Evolutionary conservation across 2,113 vertebrate genomes (phyloP).

Genomic region (Scytalopus superciliaris): DNA sequence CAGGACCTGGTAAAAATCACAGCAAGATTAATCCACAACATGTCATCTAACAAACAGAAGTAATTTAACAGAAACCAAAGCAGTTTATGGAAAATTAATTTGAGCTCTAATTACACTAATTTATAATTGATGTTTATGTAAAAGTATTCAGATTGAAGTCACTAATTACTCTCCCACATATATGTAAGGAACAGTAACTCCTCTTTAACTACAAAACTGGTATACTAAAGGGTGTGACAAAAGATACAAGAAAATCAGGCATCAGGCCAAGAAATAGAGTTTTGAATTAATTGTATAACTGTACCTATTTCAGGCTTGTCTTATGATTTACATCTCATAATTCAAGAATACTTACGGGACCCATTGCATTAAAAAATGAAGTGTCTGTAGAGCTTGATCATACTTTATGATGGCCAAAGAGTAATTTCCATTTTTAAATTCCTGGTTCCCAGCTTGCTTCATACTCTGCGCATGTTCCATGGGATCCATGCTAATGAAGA

Average conservation of each 20-base stretch:
- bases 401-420: constrained; percentile 71
- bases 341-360: constrained; percentile 41
- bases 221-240: background rate
- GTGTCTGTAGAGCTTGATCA: constrained; percentile 57
- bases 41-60: background rate
- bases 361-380: constrained; percentile 16
- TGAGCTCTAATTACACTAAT: background rate
- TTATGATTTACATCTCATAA: background rate
- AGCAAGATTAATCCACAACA: background rate
- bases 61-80: background rate
- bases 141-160: background rate
- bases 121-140: background rate
- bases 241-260: background rate
- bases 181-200: background rate
- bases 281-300: background rate
- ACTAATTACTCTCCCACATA: background rate
- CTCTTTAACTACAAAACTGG: background rate
- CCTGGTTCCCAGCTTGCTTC: constrained; percentile 67
- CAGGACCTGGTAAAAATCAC: background rate
- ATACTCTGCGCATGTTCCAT: constrained; percentile 31
- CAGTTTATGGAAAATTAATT: background rate
- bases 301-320: background rate
- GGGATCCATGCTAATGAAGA: constrained; percentile 56
- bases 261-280: background rate
- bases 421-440: constrained; percentile 70